Conservation (phyloP, 2,797 vertebrate species). For the Prunella strophiata region DNA sequence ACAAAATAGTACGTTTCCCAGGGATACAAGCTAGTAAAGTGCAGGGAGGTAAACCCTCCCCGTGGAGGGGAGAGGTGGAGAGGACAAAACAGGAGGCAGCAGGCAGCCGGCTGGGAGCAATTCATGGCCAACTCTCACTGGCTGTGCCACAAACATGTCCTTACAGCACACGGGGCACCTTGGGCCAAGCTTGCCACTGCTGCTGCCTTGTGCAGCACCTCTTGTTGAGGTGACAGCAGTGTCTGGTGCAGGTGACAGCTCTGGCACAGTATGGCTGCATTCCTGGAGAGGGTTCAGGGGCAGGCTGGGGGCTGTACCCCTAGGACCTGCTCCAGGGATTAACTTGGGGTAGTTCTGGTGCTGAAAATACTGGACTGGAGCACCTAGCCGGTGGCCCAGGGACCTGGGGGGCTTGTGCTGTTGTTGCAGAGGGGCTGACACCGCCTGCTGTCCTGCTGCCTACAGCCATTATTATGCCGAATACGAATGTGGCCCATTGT, state of each 20-base stretch:
- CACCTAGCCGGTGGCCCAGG: fast-evolving
- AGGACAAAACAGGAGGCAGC: conserved; percentile 41
- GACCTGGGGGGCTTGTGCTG: fast-evolving
- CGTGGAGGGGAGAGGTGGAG: neutral
- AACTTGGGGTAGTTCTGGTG: neutral
- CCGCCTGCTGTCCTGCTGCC: fast-evolving
- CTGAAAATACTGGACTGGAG: neutral
- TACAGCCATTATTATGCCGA: neutral
- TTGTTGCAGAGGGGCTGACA: neutral
- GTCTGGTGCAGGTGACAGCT: neutral
- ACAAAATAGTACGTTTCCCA: neutral
- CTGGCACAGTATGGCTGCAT: fast-evolving
- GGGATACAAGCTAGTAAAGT: neutral
- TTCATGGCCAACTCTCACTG: neutral
- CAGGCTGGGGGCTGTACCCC: neutral
- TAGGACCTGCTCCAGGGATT: neutral
- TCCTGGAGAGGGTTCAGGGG: neutral
- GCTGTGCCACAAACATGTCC: neutral
- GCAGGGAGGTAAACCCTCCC: neutral
- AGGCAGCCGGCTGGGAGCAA: neutral
- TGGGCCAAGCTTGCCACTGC: neutral
- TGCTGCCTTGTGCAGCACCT: neutral
- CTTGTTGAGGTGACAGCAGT: neutral
- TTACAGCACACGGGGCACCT: neutral
- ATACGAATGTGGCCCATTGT: neutral